These are phyloP conservation scores for Salpingus planirostris DNA, from an alignment of 2,888 invertebrate genomes.

Conservation along the genomic window DNA sequence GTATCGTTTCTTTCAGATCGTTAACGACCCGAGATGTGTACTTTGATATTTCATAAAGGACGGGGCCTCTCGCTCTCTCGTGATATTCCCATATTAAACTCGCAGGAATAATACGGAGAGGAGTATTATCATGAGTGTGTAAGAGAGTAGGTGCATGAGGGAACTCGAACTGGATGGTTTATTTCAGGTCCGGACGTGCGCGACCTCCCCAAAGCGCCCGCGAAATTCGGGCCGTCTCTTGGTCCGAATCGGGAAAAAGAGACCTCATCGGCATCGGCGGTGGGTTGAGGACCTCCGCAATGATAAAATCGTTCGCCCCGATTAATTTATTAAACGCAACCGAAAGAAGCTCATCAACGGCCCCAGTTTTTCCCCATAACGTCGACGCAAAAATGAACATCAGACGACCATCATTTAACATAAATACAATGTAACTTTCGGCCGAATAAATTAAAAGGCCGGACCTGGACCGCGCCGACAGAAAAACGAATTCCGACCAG, in stretches of 20 bases:
- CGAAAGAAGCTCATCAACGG: slow-evolving; percentile 9
- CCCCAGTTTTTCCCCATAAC: slow-evolving; percentile 4
- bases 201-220: no score
- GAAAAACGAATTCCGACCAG: slow-evolving; percentile 35
- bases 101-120: no score
- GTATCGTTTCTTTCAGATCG: slow-evolving; percentile 24
- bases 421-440: slow-evolving; percentile 31
- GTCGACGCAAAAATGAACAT: slow-evolving; percentile 26
- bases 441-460: slow-evolving; percentile 34
- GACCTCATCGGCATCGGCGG: no score
- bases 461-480: slow-evolving; percentile 22
- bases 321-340: slow-evolving; percentile 23
- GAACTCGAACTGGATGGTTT: no score
- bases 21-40: slow-evolving; percentile 24
- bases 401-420: slow-evolving; percentile 32
- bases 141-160: no score
- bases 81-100: no score
- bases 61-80: no score
- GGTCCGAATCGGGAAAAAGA: no score
- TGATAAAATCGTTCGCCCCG: slow-evolving; percentile 2
- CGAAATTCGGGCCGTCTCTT: no score
- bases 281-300: no score
- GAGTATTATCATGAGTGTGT: no score
- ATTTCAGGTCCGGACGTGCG: no score
- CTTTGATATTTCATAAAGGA: slow-evolving; percentile 23